Evolutionary conservation across 2,888 invertebrate species (phyloP).

Genomic region (Hydraecia micacea): DNA sequence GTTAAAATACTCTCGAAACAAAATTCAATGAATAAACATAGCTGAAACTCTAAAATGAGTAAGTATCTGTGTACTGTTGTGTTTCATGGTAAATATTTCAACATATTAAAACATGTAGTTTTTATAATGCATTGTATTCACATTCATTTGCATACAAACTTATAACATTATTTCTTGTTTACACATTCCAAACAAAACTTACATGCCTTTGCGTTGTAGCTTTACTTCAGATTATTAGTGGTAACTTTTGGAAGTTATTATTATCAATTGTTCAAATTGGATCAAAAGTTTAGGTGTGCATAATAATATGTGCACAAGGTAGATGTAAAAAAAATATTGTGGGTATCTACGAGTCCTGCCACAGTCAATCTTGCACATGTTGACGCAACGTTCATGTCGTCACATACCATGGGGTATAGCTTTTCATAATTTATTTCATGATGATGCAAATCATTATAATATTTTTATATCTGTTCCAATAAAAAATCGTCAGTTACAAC

Average conservation of each 20-base stretch:
- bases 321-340: not conserved
- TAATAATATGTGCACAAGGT: not conserved
- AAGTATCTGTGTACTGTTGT: constrained; percentile 19
- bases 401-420: not conserved
- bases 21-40: not conserved
- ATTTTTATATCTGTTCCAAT: not conserved
- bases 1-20: not conserved
- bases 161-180: constrained; percentile 11
- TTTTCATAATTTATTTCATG: not conserved
- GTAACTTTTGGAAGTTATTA: constrained; percentile 5
- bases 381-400: not conserved
- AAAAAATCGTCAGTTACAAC: not conserved
- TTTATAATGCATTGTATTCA: constrained; percentile 19
- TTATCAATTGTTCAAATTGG: not conserved
- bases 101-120: constrained; percentile 21
- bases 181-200: not conserved
- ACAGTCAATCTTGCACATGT: not conserved
- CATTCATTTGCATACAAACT: not conserved
- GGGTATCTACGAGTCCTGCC: not conserved
- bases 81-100: constrained; percentile 13
- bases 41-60: constrained; percentile 11
- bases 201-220: not conserved
- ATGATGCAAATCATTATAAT: constrained; percentile 5
- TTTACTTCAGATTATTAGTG: not conserved
- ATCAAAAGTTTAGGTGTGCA: not conserved